Conservation (phyloP, 1,140 invertebrate species). For the Eriosoma lanigerum region DNA sequence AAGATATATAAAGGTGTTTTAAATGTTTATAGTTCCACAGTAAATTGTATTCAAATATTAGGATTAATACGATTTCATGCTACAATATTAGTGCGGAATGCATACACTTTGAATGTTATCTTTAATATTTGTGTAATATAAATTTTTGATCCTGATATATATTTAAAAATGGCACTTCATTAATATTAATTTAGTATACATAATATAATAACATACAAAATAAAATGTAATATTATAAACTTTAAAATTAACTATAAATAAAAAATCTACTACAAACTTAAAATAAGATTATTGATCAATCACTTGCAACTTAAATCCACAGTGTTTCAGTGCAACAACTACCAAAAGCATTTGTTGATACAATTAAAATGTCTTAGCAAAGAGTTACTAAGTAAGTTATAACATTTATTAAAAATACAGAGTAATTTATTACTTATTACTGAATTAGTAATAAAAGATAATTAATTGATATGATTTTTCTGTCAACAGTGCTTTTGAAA, state of each 20-base stretch:
- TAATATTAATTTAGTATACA: not conserved
- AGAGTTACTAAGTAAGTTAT: not conserved
- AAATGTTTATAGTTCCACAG: too few species aligned
- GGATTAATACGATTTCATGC: too few species aligned
- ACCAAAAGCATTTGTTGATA: not conserved
- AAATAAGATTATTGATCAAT: not conserved
- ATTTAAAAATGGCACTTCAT: not conserved
- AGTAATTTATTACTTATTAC: not conserved
- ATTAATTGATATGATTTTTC: conserved; percentile 41
- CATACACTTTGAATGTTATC: not conserved
- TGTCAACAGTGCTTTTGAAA: not conserved
- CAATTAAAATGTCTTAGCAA: not conserved
- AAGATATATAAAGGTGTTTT: too few species aligned
- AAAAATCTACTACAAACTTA: not conserved
- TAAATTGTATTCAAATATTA: too few species aligned
- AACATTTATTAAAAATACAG: conserved; percentile 37
- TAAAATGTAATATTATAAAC: not conserved
- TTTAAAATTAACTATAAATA: not conserved
- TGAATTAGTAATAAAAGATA: not conserved
- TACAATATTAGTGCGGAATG: too few species aligned
- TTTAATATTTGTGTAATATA: not conserved
- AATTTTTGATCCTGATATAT: not conserved
- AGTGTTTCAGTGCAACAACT: not conserved
- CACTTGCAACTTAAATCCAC: not conserved
- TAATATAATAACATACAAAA: not conserved